Conservation (phyloP, 2,888 invertebrate genomes). For the Trichopria drosophilae region DNA sequence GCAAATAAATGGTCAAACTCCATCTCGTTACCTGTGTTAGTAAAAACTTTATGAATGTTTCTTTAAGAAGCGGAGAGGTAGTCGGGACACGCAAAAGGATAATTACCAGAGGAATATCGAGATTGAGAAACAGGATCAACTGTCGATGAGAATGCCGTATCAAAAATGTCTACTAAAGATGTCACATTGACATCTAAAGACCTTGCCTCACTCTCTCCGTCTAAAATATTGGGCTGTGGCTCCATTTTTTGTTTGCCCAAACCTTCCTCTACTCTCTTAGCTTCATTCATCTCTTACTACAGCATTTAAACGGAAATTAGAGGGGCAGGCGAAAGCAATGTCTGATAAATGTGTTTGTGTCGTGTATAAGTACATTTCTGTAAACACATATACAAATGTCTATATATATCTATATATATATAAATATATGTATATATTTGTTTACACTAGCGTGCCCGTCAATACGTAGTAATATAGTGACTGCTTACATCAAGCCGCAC, state of each 20-base stretch:
- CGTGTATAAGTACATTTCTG: too few relatives aligned
- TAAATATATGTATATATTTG: too few relatives aligned
- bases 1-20: slow-evolving; percentile 69
- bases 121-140: slow-evolving; percentile 58
- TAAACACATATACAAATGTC: too few relatives aligned
- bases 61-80: neutral
- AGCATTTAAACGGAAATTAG: too few relatives aligned
- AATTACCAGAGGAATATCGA: slow-evolving; percentile 51
- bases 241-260: slow-evolving; percentile 50
- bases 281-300: too few relatives aligned
- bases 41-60: slow-evolving; percentile 27
- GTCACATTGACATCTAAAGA: slow-evolving; percentile 51
- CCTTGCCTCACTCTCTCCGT: slow-evolving; percentile 45
- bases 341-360: too few relatives aligned
- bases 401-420: too few relatives aligned
- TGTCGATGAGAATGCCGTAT: slow-evolving; percentile 67
- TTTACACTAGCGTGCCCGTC: too few relatives aligned
- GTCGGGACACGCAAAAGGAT: slow-evolving; percentile 3
- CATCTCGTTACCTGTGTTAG: slow-evolving; percentile 63
- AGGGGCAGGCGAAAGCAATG: too few relatives aligned
- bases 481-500: too few relatives aligned
- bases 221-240: slow-evolving; percentile 45
- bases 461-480: too few relatives aligned
- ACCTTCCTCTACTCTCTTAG: too few relatives aligned
- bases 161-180: slow-evolving; percentile 67